Conservation (phyloP, 64 coral and sea anemone species). For the Platygyra sinensis region DNA sequence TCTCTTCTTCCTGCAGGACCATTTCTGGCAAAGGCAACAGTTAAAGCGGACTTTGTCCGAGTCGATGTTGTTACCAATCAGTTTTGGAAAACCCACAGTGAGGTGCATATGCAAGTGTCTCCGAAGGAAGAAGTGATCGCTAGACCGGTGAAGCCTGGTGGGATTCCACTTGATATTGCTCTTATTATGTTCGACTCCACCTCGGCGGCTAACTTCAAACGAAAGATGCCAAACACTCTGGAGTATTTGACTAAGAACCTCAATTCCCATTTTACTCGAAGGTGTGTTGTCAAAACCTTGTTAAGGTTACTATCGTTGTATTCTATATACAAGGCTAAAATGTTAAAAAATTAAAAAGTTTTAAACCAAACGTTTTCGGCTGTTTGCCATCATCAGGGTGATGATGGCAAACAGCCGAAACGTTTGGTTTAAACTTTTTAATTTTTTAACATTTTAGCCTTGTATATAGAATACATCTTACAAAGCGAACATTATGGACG, state of each 20-base stretch:
- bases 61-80: neutral
- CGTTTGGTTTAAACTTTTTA: no score
- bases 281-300: neutral
- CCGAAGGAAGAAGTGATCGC: slow-evolving; percentile 28
- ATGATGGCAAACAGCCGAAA: no score
- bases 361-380: no score
- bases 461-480: no score
- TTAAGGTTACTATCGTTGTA: neutral
- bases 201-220: slow-evolving; percentile 25
- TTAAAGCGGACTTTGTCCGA: slow-evolving; percentile 17
- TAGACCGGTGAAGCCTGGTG: neutral
- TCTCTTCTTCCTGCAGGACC: neutral
- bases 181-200: slow-evolving; percentile 49
- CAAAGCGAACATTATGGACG: no score
- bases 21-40: slow-evolving; percentile 4
- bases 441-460: no score
- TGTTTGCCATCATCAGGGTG: no score
- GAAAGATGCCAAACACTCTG: slow-evolving; percentile 39
- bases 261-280: neutral
- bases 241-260: slow-evolving; percentile 11
- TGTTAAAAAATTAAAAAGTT: no score
- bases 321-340: no score
- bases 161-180: slow-evolving; percentile 46
- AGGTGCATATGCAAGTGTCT: slow-evolving; percentile 17
- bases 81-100: neutral